Conservation (phyloP, 2,888 invertebrate species). For the Mactromeris polynyma region DNA sequence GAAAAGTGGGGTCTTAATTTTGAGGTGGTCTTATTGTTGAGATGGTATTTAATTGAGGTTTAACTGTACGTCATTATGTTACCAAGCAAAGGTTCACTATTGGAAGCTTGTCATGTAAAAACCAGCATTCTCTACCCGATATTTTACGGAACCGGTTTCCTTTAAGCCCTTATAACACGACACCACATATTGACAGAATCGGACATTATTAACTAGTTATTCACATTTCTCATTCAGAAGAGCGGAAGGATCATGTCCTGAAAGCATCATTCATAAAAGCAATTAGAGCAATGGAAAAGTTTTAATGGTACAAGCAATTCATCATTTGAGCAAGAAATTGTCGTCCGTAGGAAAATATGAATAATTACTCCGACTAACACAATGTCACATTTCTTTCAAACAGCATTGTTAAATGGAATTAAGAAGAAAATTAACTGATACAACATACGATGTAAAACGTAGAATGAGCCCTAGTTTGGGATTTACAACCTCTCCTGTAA, state of each 20-base stretch:
- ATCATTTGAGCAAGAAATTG: not conserved
- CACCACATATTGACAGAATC: not conserved
- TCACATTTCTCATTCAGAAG: not conserved
- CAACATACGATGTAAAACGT: not conserved
- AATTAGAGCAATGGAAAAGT: not conserved
- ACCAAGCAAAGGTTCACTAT: too few species aligned
- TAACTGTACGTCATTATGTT: too few species aligned
- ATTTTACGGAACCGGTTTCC: not conserved
- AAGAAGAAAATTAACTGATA: not conserved
- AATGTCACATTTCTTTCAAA: not conserved
- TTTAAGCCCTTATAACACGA: not conserved
- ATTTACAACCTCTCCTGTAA: too few species aligned
- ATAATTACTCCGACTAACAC: not conserved
- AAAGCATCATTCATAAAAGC: slow-evolving; percentile 2
- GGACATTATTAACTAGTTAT: not conserved
- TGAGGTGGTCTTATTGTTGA: too few species aligned
- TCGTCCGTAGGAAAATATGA: not conserved
- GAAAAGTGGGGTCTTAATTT: too few species aligned
- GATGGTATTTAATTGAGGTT: too few species aligned
- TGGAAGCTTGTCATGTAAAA: not conserved
- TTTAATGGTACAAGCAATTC: not conserved
- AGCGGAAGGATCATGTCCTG: not conserved
- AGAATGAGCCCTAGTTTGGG: too few species aligned
- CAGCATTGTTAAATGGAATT: not conserved
- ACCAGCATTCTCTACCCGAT: not conserved